Conservation (phyloP, 2,113 vertebrate species). For the Dromas ardeola region DNA sequence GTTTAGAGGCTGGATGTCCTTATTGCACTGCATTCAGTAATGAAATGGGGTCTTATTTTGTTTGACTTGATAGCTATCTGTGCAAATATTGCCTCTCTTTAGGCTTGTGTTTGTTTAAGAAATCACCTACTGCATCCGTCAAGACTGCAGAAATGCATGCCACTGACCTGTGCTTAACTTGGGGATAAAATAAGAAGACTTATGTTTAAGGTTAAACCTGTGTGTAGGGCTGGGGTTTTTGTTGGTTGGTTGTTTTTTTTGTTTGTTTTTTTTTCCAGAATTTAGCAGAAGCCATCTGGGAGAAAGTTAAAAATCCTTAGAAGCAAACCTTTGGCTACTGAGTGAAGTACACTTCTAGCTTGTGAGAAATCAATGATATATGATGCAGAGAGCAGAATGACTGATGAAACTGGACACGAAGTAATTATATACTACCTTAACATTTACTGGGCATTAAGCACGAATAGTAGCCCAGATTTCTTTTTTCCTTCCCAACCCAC, state of each 20-base stretch:
- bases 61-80: not conserved
- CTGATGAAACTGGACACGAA: not conserved
- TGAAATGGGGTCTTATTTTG: not conserved
- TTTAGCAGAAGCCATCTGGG: not conserved
- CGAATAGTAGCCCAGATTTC: not conserved
- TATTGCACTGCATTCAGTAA: not conserved
- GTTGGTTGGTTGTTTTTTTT: not conserved
- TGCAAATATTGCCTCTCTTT: not conserved
- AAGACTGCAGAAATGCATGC: not conserved
- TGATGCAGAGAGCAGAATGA: not conserved
- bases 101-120: slow-evolving; percentile 10
- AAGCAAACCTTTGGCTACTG: not conserved
- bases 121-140: not conserved
- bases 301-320: not conserved
- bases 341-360: not conserved
- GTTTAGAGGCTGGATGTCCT: not conserved
- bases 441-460: not conserved
- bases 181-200: not conserved
- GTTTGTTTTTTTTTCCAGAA: not conserved
- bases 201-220: not conserved
- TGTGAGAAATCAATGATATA: not conserved
- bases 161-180: not conserved
- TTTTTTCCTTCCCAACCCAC: not conserved
- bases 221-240: not conserved
- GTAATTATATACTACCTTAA: not conserved